These are phyloP conservation scores for Aelia acuminata DNA, from an alignment of 2,888 invertebrate genomes.

Conservation along the genomic window DNA sequence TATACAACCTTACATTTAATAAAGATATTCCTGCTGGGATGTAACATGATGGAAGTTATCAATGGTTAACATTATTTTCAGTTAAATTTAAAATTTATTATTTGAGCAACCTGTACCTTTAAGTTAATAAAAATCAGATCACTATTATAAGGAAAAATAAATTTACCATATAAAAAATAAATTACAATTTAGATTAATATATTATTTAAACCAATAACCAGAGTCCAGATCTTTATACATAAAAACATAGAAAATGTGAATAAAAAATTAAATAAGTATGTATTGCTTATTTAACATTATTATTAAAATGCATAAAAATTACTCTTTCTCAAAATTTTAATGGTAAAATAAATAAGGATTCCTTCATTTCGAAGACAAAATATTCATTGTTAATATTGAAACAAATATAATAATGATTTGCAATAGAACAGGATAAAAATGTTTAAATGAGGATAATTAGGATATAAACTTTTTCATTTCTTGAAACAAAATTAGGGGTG, in stretches of 20 bases:
- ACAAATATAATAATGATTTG: no score
- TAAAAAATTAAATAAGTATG: background rate
- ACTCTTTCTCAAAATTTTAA: no score
- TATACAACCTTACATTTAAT: slow-evolving; percentile 48
- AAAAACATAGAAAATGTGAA: background rate
- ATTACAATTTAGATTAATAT: background rate
- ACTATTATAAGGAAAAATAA: background rate
- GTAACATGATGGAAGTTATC: slow-evolving; percentile 4
- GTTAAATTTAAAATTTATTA: background rate
- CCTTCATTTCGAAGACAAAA: no score
- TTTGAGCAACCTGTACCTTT: background rate
- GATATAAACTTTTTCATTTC: no score
- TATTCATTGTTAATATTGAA: no score
- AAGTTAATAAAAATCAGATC: background rate
- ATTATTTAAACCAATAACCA: background rate
- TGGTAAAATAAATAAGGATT: no score
- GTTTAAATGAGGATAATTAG: no score
- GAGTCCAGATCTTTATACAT: background rate
- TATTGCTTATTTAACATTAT: no score
- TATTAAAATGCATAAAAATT: no score
- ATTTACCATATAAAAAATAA: background rate
- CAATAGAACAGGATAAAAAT: no score
- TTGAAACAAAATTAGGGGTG: no score
- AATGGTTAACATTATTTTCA: background rate
- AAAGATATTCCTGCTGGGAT: slow-evolving; percentile 20